Conservation (phyloP, 1,140 invertebrate species). For the Teleogryllus occipitalis region DNA sequence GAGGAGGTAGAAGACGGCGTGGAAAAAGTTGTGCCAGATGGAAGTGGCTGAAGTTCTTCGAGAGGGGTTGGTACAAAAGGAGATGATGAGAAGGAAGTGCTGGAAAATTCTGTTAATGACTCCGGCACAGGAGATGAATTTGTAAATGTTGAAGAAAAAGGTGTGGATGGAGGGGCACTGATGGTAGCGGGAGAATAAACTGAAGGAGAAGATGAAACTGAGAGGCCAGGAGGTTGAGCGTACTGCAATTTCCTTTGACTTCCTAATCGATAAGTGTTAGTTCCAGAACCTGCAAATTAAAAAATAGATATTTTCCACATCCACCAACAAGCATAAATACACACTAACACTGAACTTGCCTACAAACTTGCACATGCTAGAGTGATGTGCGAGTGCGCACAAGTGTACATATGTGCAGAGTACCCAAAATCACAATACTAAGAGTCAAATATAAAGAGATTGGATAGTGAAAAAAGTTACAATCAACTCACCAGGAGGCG, state of each 20-base stretch:
- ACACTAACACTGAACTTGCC: not conserved
- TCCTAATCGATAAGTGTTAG: conserved; percentile 18
- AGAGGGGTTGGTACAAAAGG: not conserved
- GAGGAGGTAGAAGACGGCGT: not conserved
- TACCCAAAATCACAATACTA: too few relatives aligned
- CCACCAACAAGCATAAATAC: not conserved
- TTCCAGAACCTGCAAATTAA: conserved; percentile 6
- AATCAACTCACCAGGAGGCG: not conserved
- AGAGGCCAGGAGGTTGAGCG: conserved; percentile 17
- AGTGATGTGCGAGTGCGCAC: too few relatives aligned
- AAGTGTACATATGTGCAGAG: too few relatives aligned
- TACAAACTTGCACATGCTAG: too few relatives aligned
- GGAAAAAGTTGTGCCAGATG: not conserved
- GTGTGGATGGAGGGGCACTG: not conserved
- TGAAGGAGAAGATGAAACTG: not conserved
- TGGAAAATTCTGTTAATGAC: too few relatives aligned
- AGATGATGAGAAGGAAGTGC: not conserved
- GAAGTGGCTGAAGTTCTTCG: not conserved
- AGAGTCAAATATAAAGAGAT: too few relatives aligned
- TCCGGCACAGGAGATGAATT: not conserved
- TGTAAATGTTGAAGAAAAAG: not conserved
- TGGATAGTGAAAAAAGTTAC: too few relatives aligned
- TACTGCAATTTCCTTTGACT: conserved; percentile 17
- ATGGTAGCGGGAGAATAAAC: not conserved
- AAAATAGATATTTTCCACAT: not conserved